These are phyloP conservation scores for Oxyura jamaicensis DNA, from an alignment of 2,113 vertebrate genomes.

Conservation along the genomic window DNA sequence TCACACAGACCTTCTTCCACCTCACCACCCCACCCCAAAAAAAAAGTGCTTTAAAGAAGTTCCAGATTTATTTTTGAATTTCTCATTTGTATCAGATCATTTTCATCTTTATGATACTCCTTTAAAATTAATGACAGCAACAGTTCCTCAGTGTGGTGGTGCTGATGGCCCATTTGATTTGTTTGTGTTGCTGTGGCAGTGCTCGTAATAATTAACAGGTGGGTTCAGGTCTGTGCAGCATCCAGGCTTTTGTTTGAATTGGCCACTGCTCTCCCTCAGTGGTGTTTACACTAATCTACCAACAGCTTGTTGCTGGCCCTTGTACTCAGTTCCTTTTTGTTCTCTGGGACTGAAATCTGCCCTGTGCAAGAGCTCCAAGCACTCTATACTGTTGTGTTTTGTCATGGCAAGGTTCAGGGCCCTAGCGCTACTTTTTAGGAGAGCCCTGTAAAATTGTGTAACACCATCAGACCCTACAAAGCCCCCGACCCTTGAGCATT, in stretches of 20 bases:
- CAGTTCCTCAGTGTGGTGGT: fast-evolving
- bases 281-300: background rate
- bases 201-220: background rate
- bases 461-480: background rate
- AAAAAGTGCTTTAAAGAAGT: background rate
- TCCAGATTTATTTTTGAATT: background rate
- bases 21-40: too few species aligned
- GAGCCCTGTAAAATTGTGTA: too few species aligned
- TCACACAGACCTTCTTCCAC: background rate
- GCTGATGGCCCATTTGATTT: background rate
- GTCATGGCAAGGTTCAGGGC: background rate
- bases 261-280: fast-evolving
- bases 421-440: background rate
- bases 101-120: background rate
- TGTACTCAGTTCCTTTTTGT: fast-evolving
- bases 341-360: background rate
- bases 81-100: background rate
- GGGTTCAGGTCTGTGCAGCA: background rate
- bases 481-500: fast-evolving
- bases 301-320: background rate
- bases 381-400: fast-evolving
- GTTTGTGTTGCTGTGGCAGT: background rate
- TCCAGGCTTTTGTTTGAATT: background rate
- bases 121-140: fast-evolving
- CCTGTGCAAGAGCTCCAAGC: fast-evolving